Conservation (phyloP, 2,797 vertebrate species). For the Scolopax bukidnonensis region DNA sequence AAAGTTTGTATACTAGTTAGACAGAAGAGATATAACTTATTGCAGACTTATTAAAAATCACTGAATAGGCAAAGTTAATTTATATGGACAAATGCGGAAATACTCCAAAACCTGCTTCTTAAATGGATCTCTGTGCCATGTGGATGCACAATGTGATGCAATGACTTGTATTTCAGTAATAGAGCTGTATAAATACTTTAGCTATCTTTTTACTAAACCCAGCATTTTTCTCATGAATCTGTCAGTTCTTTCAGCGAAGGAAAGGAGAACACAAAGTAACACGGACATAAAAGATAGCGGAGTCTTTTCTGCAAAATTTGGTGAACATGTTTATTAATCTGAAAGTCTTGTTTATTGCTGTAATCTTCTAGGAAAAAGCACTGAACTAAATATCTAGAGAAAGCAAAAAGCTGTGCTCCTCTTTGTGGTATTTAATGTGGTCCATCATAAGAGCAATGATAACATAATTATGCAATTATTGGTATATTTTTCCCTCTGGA, state of each 20-base stretch:
- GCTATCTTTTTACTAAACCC: background rate
- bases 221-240: background rate
- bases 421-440: slow-evolving; percentile 62
- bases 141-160: background rate
- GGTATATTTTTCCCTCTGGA: slow-evolving; percentile 59
- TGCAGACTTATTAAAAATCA: background rate
- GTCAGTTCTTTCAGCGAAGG: background rate
- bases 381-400: slow-evolving; percentile 33
- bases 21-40: background rate
- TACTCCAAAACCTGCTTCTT: background rate
- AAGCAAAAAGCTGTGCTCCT: slow-evolving; percentile 44
- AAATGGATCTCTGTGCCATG: background rate
- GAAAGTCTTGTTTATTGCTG: slow-evolving; percentile 50
- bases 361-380: slow-evolving; percentile 61
- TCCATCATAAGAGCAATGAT: slow-evolving; percentile 61
- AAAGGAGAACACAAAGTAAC: background rate
- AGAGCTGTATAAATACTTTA: background rate
- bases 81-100: background rate
- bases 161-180: background rate
- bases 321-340: slow-evolving; percentile 18
- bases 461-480: slow-evolving; percentile 74
- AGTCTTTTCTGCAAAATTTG: slow-evolving; percentile 9
- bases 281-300: background rate
- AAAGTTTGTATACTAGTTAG: background rate
- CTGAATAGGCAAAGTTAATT: background rate